Evolutionary conservation across 2,888 invertebrate genomes (phyloP), one percentile per base, ranked within the genome.

Genomic region (Latheticus oryzae): DNA sequence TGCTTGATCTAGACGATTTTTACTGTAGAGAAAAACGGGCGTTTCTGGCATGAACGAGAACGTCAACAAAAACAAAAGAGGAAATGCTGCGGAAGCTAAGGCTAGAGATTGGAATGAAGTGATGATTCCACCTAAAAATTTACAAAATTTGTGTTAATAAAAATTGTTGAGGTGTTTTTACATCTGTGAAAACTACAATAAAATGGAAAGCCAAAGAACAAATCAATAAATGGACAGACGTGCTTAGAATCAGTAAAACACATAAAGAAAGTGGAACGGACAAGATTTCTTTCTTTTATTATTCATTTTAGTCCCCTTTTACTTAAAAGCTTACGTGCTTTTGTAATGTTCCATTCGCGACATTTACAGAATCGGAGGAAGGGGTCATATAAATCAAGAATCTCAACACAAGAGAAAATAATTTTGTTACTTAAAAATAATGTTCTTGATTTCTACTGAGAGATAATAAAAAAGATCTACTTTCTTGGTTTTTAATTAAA

Each of bases 21-120:
- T 83, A 4, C 82, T 80, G 70, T 83, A 77, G 19, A 87, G 76
- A 72, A 84, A 85, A 2, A 85, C 81, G 0, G 91, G 90, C 0
- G 89, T 87, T 74, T 91, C 91, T 0, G 90, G 90, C 55, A 90
- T 81, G 59, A 85, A 83, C n/a, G 84, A 81, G 71, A 85, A 68
- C 13, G 76, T 61, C n/a, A 80, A 28, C 8, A 81, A 67, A 33
- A 81, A 78, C 3, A 81, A 35, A 5, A 79, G 64, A 1, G 82
- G 79, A 2, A 81, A 68, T 1, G 77, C 51, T 2, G 79, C 72
- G 19, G 79, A 81, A 8, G 80, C 64, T 11, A 80, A 60, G 1
- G 83, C 81, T 35, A 84, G 71, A 21, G 71, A 70, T 11, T 24
- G 17, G 35, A 47, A 47, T 7, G 33, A 33, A 1, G 77, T 67